These are phyloP conservation scores for Apogon talboti DNA, from an alignment of 2,797 vertebrate species.

Conservation along the genomic window DNA sequence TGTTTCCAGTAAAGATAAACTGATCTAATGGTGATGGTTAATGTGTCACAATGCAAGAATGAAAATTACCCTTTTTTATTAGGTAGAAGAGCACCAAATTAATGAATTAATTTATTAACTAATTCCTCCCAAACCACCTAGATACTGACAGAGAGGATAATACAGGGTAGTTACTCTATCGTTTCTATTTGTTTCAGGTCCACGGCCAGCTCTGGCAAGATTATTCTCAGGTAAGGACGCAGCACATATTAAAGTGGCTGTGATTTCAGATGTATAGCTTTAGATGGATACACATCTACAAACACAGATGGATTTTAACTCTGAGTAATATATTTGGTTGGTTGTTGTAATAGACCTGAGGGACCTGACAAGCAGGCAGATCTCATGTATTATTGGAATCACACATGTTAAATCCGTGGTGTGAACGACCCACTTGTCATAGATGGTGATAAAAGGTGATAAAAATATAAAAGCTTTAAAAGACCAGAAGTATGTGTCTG, in stretches of 20 bases:
- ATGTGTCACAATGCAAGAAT: neutral
- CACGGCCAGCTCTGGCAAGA: slow-evolving; percentile 83
- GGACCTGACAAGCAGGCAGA: neutral
- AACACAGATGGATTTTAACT: neutral
- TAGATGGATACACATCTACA: neutral
- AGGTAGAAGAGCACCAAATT: neutral
- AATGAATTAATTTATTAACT: no score
- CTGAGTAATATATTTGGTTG: neutral
- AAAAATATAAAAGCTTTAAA: slow-evolving; percentile 35
- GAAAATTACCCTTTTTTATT: neutral
- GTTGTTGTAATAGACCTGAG: neutral
- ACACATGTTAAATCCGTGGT: slow-evolving; percentile 21
- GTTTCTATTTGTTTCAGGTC: slow-evolving; percentile 83
- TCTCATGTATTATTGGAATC: slow-evolving; percentile 7
- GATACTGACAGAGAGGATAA: slow-evolving; percentile 30
- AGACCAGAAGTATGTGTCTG: neutral
- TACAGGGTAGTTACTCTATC: slow-evolving; percentile 62
- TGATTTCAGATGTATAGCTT: neutral
- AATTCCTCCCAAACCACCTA: neutral
- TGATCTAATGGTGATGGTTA: neutral
- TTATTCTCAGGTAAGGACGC: slow-evolving; percentile 88
- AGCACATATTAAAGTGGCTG: slow-evolving; percentile 34
- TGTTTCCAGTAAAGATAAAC: no score
- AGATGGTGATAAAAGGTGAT: slow-evolving; percentile 29
- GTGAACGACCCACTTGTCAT: slow-evolving; percentile 33